phyloP scores from a whole-genome alignment of 1,140 invertebrate genomes.

The Penaeus vannamei region DNA sequence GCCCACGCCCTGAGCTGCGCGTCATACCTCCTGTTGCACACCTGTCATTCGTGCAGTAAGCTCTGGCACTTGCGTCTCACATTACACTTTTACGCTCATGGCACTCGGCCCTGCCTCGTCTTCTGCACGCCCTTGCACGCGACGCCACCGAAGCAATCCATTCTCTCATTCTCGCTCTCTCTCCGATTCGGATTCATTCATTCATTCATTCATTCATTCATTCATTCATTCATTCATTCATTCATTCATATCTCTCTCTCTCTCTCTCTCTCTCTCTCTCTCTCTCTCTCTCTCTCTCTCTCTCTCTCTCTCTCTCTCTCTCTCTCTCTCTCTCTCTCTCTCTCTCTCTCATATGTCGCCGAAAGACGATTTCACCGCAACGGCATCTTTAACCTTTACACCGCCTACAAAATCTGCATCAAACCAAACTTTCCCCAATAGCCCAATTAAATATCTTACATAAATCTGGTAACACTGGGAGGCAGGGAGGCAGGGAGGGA shows the following conservation, averaged over 20 bases:
- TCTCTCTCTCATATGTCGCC: background rate
- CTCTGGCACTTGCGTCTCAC: too few species aligned
- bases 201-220: background rate
- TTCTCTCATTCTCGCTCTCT: background rate
- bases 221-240: background rate
- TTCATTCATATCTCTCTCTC: background rate
- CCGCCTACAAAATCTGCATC: too few species aligned
- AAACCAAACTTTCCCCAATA: background rate
- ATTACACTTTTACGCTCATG: too few species aligned
- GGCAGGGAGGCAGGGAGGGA: background rate
- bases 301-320: conserved; percentile 14
- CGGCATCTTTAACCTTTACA: too few species aligned
- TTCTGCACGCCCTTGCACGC: too few species aligned
- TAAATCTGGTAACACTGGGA: background rate
- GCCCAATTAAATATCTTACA: background rate
- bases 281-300: background rate
- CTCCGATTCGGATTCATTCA: background rate
- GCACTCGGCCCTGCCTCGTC: too few species aligned
- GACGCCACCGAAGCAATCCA: background rate
- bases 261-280: background rate
- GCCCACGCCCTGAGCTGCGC: too few species aligned
- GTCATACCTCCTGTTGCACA: too few species aligned
- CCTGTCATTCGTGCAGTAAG: too few species aligned
- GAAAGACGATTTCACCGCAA: too few species aligned
- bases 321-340: background rate